Evolutionary conservation across 2,113 vertebrate species (phyloP).

Genomic region (Leuciscus idus): DNA sequence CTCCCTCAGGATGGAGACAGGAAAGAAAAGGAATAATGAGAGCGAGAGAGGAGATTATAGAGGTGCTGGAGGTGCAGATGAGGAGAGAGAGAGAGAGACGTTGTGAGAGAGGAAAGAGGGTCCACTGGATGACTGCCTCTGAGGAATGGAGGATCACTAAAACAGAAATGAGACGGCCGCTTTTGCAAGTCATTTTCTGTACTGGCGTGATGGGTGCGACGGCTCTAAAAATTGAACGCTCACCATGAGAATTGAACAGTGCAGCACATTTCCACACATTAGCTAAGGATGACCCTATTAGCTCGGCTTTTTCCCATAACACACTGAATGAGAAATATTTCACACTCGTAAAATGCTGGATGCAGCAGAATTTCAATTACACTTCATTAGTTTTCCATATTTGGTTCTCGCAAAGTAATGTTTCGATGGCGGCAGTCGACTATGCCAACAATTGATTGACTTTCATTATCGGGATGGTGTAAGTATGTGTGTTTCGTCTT

Average conservation of each 20-base stretch:
- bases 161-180: conserved; percentile 56
- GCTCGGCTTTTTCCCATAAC: conserved; percentile 46
- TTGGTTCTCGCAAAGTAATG: conserved; percentile 44
- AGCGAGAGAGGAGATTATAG: conserved; percentile 46
- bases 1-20: conserved; percentile 27
- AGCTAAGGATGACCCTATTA: conserved; percentile 67
- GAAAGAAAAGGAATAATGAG: conserved; percentile 41
- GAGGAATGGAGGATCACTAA: conserved; percentile 33
- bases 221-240: conserved; percentile 59
- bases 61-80: conserved; percentile 46
- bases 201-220: conserved; percentile 57
- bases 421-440: conserved; percentile 20
- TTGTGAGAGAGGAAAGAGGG: conserved; percentile 22
- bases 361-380: conserved; percentile 65
- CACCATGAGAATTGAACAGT: conserved; percentile 61
- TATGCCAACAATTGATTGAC: conserved; percentile 51
- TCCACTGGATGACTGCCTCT: conserved; percentile 47
- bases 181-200: conserved; percentile 56
- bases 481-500: background rate
- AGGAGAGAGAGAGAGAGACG: conserved; percentile 46
- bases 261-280: conserved; percentile 65
- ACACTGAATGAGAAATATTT: conserved; percentile 54
- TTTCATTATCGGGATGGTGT: conserved; percentile 10
- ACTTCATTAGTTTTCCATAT: conserved; percentile 63
- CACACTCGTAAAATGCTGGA: conserved; percentile 59